Evolutionary conservation across 2,888 invertebrate genomes (phyloP).

Genomic region (Synanthedon formicaeformis): DNA sequence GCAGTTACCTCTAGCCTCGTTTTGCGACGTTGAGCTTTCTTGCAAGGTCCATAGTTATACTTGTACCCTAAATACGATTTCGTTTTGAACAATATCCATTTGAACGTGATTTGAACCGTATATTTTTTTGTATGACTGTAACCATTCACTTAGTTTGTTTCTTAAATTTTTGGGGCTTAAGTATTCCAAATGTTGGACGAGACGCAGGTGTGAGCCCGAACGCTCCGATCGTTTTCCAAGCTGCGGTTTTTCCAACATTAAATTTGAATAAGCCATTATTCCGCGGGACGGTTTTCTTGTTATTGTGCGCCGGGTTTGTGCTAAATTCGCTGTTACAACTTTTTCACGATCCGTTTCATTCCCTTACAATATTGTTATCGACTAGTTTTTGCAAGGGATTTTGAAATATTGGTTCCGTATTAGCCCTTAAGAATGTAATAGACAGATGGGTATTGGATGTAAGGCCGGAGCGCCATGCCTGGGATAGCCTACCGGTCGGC

Average conservation of each 20-base stretch:
- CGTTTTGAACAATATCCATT: too few species aligned
- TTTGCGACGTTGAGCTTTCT: too few species aligned
- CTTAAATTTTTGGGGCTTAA: conserved; percentile 1
- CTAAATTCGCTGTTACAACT: conserved; percentile 28
- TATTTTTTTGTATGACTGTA: background rate
- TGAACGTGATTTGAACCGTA: too few species aligned
- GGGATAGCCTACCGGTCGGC: too few species aligned
- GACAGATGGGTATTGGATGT: too few species aligned
- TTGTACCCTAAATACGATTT: too few species aligned
- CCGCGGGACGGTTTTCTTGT: conserved; percentile 21
- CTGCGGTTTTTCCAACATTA: conserved; percentile 43
- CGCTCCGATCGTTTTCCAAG: conserved; percentile 38
- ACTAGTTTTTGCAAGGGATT: background rate
- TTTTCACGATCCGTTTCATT: conserved; percentile 6
- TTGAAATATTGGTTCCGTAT: background rate
- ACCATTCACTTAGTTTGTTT: too few species aligned
- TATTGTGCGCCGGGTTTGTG: conserved; percentile 6
- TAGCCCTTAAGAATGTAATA: too few species aligned
- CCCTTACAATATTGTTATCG: background rate
- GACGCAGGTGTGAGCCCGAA: conserved; percentile 34
- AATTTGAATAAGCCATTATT: conserved; percentile 64
- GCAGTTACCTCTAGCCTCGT: too few species aligned
- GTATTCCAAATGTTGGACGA: background rate
- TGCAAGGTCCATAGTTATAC: too few species aligned
- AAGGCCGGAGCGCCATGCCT: too few species aligned